Conservation (phyloP, 2,113 vertebrate genomes). For the Ceratotherium simum region DNA sequence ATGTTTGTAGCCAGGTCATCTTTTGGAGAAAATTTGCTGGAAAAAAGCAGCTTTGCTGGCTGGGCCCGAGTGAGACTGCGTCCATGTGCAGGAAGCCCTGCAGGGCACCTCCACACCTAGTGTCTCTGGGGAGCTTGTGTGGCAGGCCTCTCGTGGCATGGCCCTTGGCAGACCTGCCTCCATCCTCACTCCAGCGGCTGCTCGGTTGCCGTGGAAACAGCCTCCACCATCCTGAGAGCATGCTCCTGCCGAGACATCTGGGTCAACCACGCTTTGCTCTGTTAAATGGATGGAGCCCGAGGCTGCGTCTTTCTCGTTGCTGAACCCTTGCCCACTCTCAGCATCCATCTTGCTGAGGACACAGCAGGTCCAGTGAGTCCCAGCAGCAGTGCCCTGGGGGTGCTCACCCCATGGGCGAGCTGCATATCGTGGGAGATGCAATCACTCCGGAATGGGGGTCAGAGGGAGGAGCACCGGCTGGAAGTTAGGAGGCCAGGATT, state of each 20-base stretch:
- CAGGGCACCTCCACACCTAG: not conserved
- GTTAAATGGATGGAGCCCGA: conserved; percentile 75
- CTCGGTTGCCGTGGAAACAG: conserved; percentile 83
- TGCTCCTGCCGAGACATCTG: conserved; percentile 76
- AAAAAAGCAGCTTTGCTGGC: conserved; percentile 14
- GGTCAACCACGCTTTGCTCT: conserved; percentile 75
- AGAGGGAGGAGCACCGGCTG: not conserved
- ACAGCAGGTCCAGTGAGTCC: not conserved
- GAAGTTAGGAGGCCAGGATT: not conserved
- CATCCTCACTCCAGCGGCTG: conserved; percentile 54
- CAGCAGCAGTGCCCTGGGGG: not conserved
- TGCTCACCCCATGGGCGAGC: not conserved
- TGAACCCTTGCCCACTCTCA: not conserved
- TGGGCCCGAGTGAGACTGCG: not conserved
- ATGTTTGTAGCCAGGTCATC: not conserved
- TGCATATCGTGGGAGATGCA: not conserved
- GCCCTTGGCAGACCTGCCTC: not conserved
- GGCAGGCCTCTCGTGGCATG: not conserved
- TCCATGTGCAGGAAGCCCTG: not conserved
- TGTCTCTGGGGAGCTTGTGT: not conserved
- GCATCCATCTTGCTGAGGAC: not conserved
- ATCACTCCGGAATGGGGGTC: rapidly evolving
- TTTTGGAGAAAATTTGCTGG: conserved; percentile 48
- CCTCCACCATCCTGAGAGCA: conserved; percentile 58
- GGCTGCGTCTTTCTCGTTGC: not conserved